Percentiles rank a stretch among this genome's conserved stretches.
Evolutionary conservation across 1,140 invertebrate genomes (phyloP).

Genomic region (Drosophila takahashii): DNA sequence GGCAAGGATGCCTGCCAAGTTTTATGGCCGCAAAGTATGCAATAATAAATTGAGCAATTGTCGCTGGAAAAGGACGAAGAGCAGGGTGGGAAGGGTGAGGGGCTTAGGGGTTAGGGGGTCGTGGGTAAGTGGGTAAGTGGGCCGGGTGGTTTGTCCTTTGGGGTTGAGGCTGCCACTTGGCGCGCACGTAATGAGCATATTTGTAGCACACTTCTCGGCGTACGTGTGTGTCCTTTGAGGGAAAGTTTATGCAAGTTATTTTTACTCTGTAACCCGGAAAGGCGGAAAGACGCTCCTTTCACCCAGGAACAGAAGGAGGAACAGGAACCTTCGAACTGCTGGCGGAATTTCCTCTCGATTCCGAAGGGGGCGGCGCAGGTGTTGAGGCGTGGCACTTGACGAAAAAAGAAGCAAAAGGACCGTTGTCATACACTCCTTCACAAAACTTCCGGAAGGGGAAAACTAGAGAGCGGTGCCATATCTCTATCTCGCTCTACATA

Average conservation of each 20-base stretch:
- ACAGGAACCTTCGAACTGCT: slow-evolving; percentile 13
- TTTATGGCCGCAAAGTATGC: slow-evolving; percentile 77
- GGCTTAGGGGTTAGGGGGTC: neutral
- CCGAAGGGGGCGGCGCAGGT: slow-evolving; percentile 28
- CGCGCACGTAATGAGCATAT: slow-evolving; percentile 78
- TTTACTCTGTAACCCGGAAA: slow-evolving; percentile 29
- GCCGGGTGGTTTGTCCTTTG: neutral
- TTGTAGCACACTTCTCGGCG: slow-evolving; percentile 75
- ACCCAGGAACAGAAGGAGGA: no score
- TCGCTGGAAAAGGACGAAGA: slow-evolving; percentile 41
- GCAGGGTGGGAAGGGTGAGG: no score
- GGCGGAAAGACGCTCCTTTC: no score
- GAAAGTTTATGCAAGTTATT: slow-evolving; percentile 78
- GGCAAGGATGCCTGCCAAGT: slow-evolving; percentile 49
- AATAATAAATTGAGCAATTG: slow-evolving; percentile 82
- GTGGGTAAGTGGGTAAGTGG: neutral
- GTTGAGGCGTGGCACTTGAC: slow-evolving; percentile 52
- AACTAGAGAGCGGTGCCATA: neutral
- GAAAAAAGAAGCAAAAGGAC: neutral
- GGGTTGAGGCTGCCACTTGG: slow-evolving; percentile 50
- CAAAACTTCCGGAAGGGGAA: neutral
- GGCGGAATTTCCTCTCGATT: slow-evolving; percentile 39
- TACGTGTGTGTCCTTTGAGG: slow-evolving; percentile 75
- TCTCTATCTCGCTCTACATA: neutral
- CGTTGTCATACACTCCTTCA: slow-evolving; percentile 35